A percentile compares a stretch with the other conserved stretches of the same genome.
Evolutionary conservation across 2,113 vertebrate genomes (phyloP).

Genomic region (Corydoras sp.): DNA sequence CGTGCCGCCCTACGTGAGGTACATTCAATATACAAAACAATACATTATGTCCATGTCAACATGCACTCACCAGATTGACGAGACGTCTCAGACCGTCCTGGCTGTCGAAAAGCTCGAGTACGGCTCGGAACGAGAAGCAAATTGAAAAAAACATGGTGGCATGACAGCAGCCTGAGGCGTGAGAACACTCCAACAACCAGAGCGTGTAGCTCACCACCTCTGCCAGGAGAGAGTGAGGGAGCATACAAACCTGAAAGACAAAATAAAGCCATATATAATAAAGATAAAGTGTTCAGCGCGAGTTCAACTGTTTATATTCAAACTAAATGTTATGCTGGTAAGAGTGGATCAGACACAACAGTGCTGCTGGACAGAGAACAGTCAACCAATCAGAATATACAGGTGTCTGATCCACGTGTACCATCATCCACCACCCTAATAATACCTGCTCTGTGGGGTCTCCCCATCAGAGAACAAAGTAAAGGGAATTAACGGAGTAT

Average conservation of each 20-base stretch:
- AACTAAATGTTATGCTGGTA: no score
- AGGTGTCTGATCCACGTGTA: no score
- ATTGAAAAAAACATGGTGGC: slow-evolving; percentile 99
- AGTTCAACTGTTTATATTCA: no score
- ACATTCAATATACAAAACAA: not conserved
- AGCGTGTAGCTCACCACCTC: slow-evolving; percentile 95
- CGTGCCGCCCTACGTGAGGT: not conserved
- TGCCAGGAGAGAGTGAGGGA: slow-evolving; percentile 85
- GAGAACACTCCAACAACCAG: slow-evolving; percentile 97
- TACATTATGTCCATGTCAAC: not conserved
- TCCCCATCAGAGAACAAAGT: no score
- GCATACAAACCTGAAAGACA: slow-evolving; percentile 82
- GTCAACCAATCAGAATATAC: no score
- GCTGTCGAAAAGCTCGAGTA: slow-evolving; percentile 92
- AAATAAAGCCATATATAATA: not conserved
- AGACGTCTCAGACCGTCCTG: slow-evolving; percentile 94
- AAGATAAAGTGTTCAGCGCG: no score
- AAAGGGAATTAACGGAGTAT: no score
- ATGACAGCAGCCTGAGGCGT: slow-evolving; percentile 96
- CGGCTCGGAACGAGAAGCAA: slow-evolving; percentile 94
- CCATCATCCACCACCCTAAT: no score
- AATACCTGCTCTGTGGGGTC: no score
- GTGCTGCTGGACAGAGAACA: no score
- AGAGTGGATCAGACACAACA: no score
- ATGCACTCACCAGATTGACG: slow-evolving; percentile 81